These are phyloP conservation scores for Danio aesculapii DNA, from an alignment of 2,797 vertebrate species.

Conservation along the genomic window DNA sequence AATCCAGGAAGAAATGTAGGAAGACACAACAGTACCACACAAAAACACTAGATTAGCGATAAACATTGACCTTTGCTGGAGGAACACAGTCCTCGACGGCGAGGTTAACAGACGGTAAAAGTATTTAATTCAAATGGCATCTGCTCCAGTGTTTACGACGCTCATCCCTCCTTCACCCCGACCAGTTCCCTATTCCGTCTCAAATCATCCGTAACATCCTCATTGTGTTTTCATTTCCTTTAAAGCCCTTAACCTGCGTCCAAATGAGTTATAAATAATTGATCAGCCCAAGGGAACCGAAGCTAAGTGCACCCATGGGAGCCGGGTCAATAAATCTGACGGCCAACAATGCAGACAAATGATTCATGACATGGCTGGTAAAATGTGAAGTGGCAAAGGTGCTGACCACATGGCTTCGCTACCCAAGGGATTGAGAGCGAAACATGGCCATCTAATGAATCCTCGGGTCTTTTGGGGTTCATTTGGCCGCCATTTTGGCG, in stretches of 20 bases:
- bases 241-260: conserved; percentile 30
- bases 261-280: conserved; percentile 53
- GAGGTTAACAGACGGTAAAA: conserved; percentile 26
- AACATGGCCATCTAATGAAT: conserved; percentile 30
- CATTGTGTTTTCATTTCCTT: conserved; percentile 39
- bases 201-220: conserved; percentile 18
- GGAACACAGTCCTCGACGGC: conserved; percentile 1
- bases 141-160: conserved; percentile 26
- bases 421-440: background rate
- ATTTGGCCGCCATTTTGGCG: conserved; percentile 23
- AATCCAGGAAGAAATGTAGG: background rate
- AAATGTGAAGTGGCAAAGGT: conserved; percentile 53
- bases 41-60: conserved; percentile 26
- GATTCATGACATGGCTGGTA: conserved; percentile 34
- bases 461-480: conserved; percentile 18
- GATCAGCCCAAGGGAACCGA: conserved; percentile 38
- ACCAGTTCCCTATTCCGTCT: conserved; percentile 6
- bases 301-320: conserved; percentile 43
- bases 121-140: conserved; percentile 41
- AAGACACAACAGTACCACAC: conserved; percentile 10
- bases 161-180: background rate
- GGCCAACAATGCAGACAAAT: conserved; percentile 26
- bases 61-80: conserved; percentile 20
- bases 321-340: conserved; percentile 48
- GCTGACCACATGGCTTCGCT: conserved; percentile 35